Evolutionary conservation across 35 echinoderm and acorn worm species (phyloP), one percentile per base, ranked within the genome.

Genomic region (Hemicentrotus pulcherrimus): DNA sequence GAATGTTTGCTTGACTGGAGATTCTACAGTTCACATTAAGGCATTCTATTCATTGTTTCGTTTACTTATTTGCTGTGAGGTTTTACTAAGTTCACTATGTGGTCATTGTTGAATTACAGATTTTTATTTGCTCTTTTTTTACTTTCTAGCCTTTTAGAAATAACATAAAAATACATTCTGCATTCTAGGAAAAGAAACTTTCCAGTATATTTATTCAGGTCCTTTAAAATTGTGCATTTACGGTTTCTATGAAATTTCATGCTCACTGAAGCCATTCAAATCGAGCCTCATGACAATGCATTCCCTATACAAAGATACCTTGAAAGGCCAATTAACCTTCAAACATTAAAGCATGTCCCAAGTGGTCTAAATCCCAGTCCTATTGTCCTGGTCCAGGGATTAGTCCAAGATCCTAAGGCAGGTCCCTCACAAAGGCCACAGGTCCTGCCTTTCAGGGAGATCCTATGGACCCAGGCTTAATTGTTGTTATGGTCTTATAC

Each of bases 301-400:
- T 78, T 28, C 65, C 65, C 28, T 78, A 28, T 22, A 28, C 65
- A 78, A 78, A 28, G 19, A 78, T 28, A 4, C 65, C 19, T 18
- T 78, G 22, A 78, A 78, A 78, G 65, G 24, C 65, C 65, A 78
- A 78, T n/a, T 78, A 78, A 78, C 65, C 65, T 78, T 78, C 65
- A n/a, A 0, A 24, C 18, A 6, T 22, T 70, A 19, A n/a, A n/a
- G 65, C 65, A 22, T 1, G 4, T 78, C 65, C 22, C 22, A 78
- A 78, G 18, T 70, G 61, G 61, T 28, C 16, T 70, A 70, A 70
- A 28, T 70, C 61, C 61, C 24, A 70, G 22, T 78, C 65, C 65
- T 78, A 78, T 78, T 78, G 65, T 78, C 65, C 65, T 78, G 65
- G 65, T 78, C 65, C 65, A 78, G n/a, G 65, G 65, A 78, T 78